Percentiles rank a stretch among this genome's conserved stretches.
Conservation (phyloP, 1,140 invertebrate genomes). For the Leptinotarsa lineolata region DNA sequence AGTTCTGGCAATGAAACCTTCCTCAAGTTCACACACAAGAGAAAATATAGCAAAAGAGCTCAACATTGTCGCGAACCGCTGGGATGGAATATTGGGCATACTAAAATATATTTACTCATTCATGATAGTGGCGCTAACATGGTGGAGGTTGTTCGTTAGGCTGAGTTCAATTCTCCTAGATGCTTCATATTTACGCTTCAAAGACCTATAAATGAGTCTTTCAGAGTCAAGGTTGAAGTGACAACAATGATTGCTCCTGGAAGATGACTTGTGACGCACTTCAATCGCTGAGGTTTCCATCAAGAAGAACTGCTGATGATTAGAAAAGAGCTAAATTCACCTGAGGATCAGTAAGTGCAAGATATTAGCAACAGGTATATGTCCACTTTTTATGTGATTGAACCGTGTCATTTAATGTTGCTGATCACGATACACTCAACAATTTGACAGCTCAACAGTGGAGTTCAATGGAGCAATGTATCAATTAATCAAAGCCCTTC, state of each 20-base stretch:
- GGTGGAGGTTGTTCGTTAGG: slow-evolving; percentile 10
- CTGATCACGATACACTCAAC: too few species aligned
- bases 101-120: too few species aligned
- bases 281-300: slow-evolving; percentile 18
- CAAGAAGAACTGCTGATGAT: slow-evolving; percentile 22
- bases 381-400: slow-evolving; percentile 31
- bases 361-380: slow-evolving; percentile 32
- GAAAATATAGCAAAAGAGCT: too few species aligned
- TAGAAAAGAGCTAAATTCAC: slow-evolving; percentile 15
- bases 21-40: too few species aligned
- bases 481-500: slow-evolving; percentile 28
- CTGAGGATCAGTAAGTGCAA: slow-evolving; percentile 28
- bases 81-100: too few species aligned
- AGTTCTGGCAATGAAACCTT: too few species aligned
- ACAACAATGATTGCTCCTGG: slow-evolving; percentile 13
- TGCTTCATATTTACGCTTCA: slow-evolving; percentile 5
- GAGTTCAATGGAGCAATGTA: slow-evolving; percentile 22
- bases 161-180: slow-evolving; percentile 9
- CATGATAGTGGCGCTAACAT: slow-evolving; percentile 14
- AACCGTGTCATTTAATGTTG: neutral
- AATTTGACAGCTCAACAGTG: slow-evolving; percentile 25
- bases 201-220: neutral
- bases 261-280: slow-evolving; percentile 24
- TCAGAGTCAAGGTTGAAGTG: slow-evolving; percentile 18
- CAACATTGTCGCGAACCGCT: too few species aligned